phyloP scores from a whole-genome alignment of 2,888 invertebrate species.

The Graphium colonna region DNA sequence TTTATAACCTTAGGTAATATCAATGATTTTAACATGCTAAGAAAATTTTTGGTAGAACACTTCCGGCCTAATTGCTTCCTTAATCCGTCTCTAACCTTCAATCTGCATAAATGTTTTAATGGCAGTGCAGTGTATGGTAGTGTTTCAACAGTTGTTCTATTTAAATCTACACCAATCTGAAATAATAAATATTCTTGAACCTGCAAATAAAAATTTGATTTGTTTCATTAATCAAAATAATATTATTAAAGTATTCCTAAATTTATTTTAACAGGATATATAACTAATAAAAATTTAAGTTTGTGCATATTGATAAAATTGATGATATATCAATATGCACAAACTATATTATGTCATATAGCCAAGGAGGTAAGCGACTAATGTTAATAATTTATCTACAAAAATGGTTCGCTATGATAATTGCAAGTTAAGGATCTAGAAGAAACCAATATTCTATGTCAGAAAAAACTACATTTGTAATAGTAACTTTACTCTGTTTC shows the following conservation, averaged over 20 bases:
- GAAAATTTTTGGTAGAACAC: conserved; percentile 43
- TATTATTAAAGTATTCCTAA: neutral
- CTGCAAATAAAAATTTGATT: conserved; percentile 40
- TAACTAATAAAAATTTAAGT: too few relatives aligned
- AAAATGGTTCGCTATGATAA: too few relatives aligned
- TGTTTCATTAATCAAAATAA: neutral
- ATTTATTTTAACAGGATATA: too few relatives aligned
- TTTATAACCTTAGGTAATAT: conserved; percentile 49
- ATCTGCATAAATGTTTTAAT: conserved; percentile 57
- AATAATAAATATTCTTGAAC: conserved; percentile 46
- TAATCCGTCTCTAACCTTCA: conserved; percentile 47
- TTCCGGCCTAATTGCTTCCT: conserved; percentile 29
- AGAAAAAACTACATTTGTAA: too few relatives aligned
- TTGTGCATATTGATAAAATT: too few relatives aligned
- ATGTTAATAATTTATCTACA: too few relatives aligned
- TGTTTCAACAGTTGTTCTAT: conserved; percentile 34
- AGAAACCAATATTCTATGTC: too few relatives aligned
- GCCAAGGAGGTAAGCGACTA: too few relatives aligned
- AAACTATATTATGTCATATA: too few relatives aligned
- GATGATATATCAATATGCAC: too few relatives aligned
- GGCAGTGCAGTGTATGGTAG: conserved; percentile 44
- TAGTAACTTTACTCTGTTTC: too few relatives aligned
- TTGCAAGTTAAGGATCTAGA: too few relatives aligned
- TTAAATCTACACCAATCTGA: conserved; percentile 43
- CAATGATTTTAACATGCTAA: conserved; percentile 43